These are phyloP conservation scores for Melinaea marsaeus DNA, from an alignment of 2,888 invertebrate genomes.

Conservation along the genomic window DNA sequence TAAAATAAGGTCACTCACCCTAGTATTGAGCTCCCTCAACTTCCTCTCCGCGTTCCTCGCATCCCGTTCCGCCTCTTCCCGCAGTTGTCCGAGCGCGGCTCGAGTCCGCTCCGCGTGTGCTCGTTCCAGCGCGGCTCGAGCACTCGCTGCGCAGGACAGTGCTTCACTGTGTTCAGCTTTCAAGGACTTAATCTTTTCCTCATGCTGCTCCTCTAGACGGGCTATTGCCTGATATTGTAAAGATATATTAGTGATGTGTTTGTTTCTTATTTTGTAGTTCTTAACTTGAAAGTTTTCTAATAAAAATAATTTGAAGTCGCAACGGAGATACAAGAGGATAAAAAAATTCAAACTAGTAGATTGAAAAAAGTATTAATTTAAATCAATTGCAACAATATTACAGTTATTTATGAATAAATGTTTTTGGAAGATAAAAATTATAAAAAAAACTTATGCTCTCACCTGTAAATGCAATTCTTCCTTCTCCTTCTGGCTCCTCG, in stretches of 20 bases:
- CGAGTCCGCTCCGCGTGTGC: constrained; percentile 60
- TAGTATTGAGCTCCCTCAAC: constrained; percentile 56
- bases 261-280: too few species aligned
- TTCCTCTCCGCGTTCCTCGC: constrained; percentile 57
- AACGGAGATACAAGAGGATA: too few species aligned
- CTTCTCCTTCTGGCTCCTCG: constrained; percentile 53
- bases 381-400: too few species aligned
- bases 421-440: too few species aligned
- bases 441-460: background rate
- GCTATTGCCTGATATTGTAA: constrained; percentile 48
- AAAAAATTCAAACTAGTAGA: too few species aligned
- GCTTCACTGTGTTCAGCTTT: constrained; percentile 52
- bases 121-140: constrained; percentile 52
- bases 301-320: too few species aligned
- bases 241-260: background rate
- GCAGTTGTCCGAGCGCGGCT: constrained; percentile 54
- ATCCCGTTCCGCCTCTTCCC: constrained; percentile 56
- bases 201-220: constrained; percentile 51
- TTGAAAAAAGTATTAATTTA: too few species aligned
- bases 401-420: too few species aligned
- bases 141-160: constrained; percentile 40
- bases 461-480: constrained; percentile 60
- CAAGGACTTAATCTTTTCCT: constrained; percentile 39
- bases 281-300: too few species aligned
- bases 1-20: constrained; percentile 41